Evolutionary conservation across 1,140 invertebrate genomes (phyloP), one percentile per base, ranked within the genome.

Genomic region (Drosophila mauritiana): DNA sequence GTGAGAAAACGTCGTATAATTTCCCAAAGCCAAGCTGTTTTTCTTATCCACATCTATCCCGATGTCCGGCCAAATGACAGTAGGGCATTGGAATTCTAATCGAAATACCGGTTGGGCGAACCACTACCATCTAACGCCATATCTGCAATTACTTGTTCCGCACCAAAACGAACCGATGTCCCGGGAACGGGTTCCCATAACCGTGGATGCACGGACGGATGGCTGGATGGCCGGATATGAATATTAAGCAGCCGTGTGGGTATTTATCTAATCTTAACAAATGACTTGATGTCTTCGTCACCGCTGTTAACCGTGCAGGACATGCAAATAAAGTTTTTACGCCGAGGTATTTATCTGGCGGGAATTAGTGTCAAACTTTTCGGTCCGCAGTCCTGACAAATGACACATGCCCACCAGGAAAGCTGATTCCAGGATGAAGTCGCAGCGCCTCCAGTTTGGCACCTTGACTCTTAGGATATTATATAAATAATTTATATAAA

Each of bases 1-100:
- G 81, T 84, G 81, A 84, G 81, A 84, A 84, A 84, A 80, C 49
- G 56, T 59, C 46, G 48, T 77, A 76, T 80, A 80, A 68, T 80
- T 45, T 76, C 80, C 80, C 80, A 80, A 84, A 73, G 80, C 62
- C 45, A 37, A 51, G 67, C 22, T 68, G 53, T 73, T 83, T 72
- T 79, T 73, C 20, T 67, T 79, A 63, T 20, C 8, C 7, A 4
- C 34, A 22, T 34, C 72, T 54, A 73, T 67, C 58, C 45, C 31
- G 34, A 8, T 68, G 77, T 85, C 78, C 73, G 73, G 56, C 74
- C 74, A 70, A 43, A 69, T 68, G 54, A 80, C 74, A 64, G 51
- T 43, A 56, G 63, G 46, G 54, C 45, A 34, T 57, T 37, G 55
- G 55, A 58, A 48, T 48, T 57, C 42, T 72, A 78, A 58, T 51